Evolutionary conservation across 92 coral and sea anemone genomes (phyloP), one percentile per base, ranked within the genome.

Genomic region (Phenganax marumi): DNA sequence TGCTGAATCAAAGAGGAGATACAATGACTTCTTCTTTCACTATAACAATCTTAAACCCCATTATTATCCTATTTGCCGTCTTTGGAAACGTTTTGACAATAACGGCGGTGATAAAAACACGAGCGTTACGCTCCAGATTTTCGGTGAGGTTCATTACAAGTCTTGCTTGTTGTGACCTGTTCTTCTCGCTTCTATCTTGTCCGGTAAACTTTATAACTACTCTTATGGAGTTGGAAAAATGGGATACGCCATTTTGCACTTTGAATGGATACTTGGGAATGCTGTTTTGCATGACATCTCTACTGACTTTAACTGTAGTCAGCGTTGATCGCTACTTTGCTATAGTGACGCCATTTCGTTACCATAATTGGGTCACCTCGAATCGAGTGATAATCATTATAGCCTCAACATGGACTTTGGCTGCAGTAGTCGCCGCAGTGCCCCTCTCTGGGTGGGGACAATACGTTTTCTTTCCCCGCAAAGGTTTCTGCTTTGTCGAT

Each of bases 291-390:
- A 12, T 78, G 73, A 78, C 83, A 0, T 61, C 83, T n/a, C 58
- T 78, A 6, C 48, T 62, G 33, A 78, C 83, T 4, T n/a, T 78
- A 49, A 56, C 83, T 24, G 13, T 78, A 26, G 83, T 78, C 22
- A 78, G 83, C 23, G 43, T 78, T 63, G 83, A 78, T 43, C 71
- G 83, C 12, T 78, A 78, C 43, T 51, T 78, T 21, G 83, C 83
- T 23, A 78, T 78, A 33, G 83, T 78, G 22, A 78, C 49, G 22
- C 83, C 83, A 33, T 78, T 78, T 49, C 68, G 83, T 14, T 78
- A 78, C 73, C 49, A 62, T 49, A 47, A 22, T 46, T 78, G 83
- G 83, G 51, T 78, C 39, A 78, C 72, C 14, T 63, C 52, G 18
- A 43, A 18, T 1, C 68, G 73, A 21, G n/a, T 63, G 47, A 78